Conservation (phyloP, 1,140 invertebrate genomes). For the Drosophila varians region DNA sequence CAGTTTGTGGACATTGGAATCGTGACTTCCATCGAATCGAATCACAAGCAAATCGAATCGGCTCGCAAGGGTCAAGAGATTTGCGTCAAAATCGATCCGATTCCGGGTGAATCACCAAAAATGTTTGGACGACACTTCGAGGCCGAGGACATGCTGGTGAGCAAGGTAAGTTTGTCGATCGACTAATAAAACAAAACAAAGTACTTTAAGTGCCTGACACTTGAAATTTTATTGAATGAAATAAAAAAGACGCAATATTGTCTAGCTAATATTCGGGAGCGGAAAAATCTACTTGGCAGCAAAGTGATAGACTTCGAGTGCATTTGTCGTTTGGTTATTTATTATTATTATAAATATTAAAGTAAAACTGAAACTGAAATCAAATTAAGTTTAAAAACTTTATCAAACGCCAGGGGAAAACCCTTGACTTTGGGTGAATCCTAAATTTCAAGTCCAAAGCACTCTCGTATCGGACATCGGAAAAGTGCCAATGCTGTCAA, state of each 20-base stretch:
- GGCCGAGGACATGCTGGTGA: conserved; percentile 96
- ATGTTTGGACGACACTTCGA: conserved; percentile 99
- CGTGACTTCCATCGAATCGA: conserved; percentile 96
- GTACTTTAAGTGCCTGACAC: conserved; percentile 7
- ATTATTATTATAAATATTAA: no score
- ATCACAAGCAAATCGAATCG: conserved; percentile 94
- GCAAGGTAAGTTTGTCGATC: conserved; percentile 90
- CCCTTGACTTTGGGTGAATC: background rate
- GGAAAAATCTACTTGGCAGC: conserved; percentile 39
- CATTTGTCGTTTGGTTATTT: background rate
- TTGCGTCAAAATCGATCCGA: conserved; percentile 98
- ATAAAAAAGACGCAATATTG: conserved; percentile 6
- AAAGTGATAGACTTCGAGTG: conserved; percentile 9
- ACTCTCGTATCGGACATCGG: conserved; percentile 11
- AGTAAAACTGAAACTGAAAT: no score
- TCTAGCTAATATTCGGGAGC: conserved; percentile 16
- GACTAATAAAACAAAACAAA: background rate
- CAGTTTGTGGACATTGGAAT: conserved; percentile 97
- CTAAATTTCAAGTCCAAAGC: conserved; percentile 16
- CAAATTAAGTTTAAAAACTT: background rate
- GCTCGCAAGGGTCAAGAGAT: conserved; percentile 99
- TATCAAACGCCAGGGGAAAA: conserved; percentile 5
- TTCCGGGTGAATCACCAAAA: conserved; percentile 98
- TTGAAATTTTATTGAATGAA: background rate
- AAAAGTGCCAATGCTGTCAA: conserved; percentile 45